Percentiles rank a stretch among this genome's conserved stretches.
Conservation (phyloP, 2,113 vertebrate species). For the Tragelaphus imberbis region DNA sequence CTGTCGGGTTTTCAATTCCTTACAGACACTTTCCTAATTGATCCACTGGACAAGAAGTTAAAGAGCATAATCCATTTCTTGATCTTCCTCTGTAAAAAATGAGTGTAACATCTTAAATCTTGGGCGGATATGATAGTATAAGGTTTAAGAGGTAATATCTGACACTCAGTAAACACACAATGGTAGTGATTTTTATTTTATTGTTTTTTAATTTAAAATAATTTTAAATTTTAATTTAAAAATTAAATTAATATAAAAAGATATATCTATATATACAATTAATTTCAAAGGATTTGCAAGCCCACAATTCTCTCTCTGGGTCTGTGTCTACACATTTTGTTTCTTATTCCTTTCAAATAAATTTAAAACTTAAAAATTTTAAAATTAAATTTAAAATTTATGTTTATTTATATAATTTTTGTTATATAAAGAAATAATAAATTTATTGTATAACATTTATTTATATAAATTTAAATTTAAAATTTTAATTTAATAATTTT, state of each 20-base stretch:
- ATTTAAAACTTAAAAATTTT: not conserved
- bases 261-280: not conserved
- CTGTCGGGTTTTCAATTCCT: not conserved
- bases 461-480: no score
- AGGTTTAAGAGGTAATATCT: not conserved
- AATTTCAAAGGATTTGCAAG: not conserved
- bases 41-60: not conserved
- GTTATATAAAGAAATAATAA: no score
- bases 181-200: not conserved
- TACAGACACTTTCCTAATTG: not conserved
- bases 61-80: not conserved
- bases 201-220: not conserved
- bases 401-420: no score
- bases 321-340: not conserved
- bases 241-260: not conserved
- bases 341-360: not conserved
- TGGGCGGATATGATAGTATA: not conserved
- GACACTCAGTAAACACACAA: not conserved
- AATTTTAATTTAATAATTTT: no score
- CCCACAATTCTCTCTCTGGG: not conserved
- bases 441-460: no score
- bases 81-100: not conserved
- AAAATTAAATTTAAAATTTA: no score
- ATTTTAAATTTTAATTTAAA: not conserved
- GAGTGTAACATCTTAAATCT: not conserved